These are phyloP conservation scores for Syngnathus typhle DNA, from an alignment of 2,113 vertebrate genomes.

Conservation along the genomic window DNA sequence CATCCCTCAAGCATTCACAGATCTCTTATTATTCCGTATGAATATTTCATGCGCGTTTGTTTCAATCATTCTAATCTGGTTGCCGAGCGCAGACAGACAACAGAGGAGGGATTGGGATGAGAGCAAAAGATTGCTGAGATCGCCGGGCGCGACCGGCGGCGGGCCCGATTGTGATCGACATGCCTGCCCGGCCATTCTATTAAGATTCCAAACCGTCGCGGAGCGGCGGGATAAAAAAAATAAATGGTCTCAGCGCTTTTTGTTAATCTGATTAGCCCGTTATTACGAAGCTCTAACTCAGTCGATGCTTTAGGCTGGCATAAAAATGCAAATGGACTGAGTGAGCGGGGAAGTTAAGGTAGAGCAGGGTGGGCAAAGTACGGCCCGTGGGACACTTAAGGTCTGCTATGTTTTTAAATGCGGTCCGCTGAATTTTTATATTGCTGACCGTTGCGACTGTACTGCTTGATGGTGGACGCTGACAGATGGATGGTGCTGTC, in stretches of 20 bases:
- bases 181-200: slow-evolving; percentile 72
- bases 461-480: slow-evolving; percentile 88
- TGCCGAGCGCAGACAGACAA: slow-evolving; percentile 60
- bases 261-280: slow-evolving; percentile 73
- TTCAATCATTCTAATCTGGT: slow-evolving; percentile 76
- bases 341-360: background rate
- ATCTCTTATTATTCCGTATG: slow-evolving; percentile 74
- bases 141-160: slow-evolving; percentile 63
- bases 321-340: slow-evolving; percentile 50
- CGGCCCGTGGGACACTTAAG: background rate
- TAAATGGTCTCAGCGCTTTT: slow-evolving; percentile 73
- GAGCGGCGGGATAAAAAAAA: slow-evolving; percentile 36
- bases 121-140: slow-evolving; percentile 58
- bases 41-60: slow-evolving; percentile 79
- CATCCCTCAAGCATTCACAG: slow-evolving; percentile 71
- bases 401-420: background rate
- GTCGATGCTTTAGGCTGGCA: slow-evolving; percentile 51
- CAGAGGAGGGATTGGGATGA: slow-evolving; percentile 44
- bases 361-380: background rate
- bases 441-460: slow-evolving; percentile 88
- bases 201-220: slow-evolving; percentile 73
- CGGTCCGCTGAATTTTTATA: background rate
- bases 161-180: slow-evolving; percentile 71
- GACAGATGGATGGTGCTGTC: slow-evolving; percentile 89
- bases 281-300: slow-evolving; percentile 71